Conservation (phyloP, 2,888 invertebrate genomes). For the Cryptophagus acutangulus region DNA sequence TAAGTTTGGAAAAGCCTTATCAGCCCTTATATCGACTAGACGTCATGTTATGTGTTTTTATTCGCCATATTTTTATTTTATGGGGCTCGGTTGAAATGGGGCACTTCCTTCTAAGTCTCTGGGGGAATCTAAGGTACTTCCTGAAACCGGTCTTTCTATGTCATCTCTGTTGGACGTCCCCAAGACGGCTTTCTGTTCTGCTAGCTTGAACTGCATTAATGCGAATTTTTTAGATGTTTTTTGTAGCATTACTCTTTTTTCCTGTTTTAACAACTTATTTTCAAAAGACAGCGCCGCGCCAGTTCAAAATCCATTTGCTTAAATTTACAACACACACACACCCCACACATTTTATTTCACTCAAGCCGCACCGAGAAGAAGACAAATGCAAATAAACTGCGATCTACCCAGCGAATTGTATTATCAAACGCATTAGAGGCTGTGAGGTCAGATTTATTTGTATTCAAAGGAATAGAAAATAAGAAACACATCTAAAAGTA, state of each 20-base stretch:
- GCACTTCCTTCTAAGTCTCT: conserved; percentile 28
- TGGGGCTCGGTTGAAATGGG: conserved; percentile 33
- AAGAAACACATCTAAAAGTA: conserved; percentile 29
- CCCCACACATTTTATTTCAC: no score
- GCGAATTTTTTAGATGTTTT: conserved; percentile 20
- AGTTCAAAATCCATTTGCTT: no score
- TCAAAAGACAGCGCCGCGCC: no score
- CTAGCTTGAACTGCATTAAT: conserved; percentile 19
- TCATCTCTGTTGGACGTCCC: conserved; percentile 21
- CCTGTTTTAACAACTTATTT: conserved; percentile 1
- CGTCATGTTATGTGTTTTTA: conserved; percentile 36
- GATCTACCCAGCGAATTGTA: no score
- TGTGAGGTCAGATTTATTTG: conserved; percentile 8
- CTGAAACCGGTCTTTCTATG: conserved; percentile 18
- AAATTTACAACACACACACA: no score
- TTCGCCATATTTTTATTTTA: conserved; percentile 37
- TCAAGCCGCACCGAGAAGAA: no score
- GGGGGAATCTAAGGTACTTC: conserved; percentile 30
- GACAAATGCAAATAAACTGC: no score
- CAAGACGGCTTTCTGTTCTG: conserved; percentile 20
- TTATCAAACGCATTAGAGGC: neutral
- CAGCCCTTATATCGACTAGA: conserved; percentile 34
- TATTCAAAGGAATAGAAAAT: conserved; percentile 21
- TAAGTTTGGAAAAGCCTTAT: conserved; percentile 33
- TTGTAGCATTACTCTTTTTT: conserved; percentile 12